Percentiles rank a stretch among this genome's conserved stretches.
Conservation (phyloP, 2,888 invertebrate species). For the Papilio protenor region DNA sequence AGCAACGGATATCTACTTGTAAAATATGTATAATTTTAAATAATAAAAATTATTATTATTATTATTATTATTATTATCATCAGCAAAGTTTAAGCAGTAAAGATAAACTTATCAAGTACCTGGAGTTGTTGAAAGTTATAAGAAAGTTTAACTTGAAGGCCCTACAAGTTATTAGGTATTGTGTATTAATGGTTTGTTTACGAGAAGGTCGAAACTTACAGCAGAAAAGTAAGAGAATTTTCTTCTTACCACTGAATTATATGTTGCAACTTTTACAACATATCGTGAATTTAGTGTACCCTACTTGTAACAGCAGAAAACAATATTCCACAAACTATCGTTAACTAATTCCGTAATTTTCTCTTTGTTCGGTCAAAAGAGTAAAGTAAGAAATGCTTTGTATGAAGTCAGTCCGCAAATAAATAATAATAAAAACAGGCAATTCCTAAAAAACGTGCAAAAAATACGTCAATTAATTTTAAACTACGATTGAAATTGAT, state of each 20-base stretch:
- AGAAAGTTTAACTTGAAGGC: constrained; percentile 11
- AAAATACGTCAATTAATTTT: background rate
- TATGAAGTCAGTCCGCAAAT: too few relatives aligned
- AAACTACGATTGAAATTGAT: background rate
- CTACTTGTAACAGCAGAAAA: background rate
- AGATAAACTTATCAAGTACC: constrained; percentile 10
- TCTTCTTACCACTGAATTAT: background rate
- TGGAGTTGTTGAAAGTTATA: constrained; percentile 11
- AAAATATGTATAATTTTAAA: too few relatives aligned
- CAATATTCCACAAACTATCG: background rate
- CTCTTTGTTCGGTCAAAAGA: too few relatives aligned
- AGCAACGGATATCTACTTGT: too few relatives aligned
- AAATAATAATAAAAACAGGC: too few relatives aligned
- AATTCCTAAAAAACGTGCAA: too few relatives aligned
- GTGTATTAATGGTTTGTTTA: constrained; percentile 17
- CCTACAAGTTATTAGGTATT: constrained; percentile 15
- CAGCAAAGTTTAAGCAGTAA: background rate
- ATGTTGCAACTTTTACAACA: constrained; percentile 1
- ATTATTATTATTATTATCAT: too few relatives aligned
- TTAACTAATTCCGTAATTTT: background rate
- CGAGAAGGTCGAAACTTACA: background rate
- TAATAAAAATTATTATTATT: too few relatives aligned
- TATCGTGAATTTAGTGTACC: background rate
- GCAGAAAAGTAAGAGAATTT: background rate
- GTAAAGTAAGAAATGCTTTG: too few relatives aligned